Conservation (phyloP, 2,797 vertebrate genomes). For the Falco biarmicus region DNA sequence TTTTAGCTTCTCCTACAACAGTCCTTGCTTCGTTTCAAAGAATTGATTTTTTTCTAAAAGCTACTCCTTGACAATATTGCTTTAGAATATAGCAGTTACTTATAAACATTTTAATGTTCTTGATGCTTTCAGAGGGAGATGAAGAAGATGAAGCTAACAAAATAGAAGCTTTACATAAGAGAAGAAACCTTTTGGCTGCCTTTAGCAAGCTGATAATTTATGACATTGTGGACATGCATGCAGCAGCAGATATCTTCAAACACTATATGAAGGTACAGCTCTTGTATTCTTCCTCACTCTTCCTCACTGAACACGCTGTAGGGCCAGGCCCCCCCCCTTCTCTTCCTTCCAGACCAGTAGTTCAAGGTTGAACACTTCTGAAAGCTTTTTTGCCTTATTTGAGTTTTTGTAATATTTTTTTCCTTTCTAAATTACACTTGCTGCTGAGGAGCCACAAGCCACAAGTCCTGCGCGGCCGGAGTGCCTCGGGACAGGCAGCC, state of each 20-base stretch:
- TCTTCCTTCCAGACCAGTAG: background rate
- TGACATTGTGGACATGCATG: conserved; percentile 99
- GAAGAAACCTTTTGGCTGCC: conserved; percentile 95
- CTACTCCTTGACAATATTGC: background rate
- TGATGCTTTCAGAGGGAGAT: conserved; percentile 88
- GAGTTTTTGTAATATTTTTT: background rate
- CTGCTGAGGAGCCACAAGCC: background rate
- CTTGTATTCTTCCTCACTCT: background rate
- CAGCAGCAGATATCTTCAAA: conserved; percentile 99
- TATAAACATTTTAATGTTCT: background rate
- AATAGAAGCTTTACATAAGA: conserved; percentile 98
- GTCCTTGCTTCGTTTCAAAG: background rate
- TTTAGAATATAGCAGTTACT: background rate
- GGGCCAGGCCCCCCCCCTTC: background rate
- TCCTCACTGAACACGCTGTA: background rate
- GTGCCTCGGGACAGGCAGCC: background rate
- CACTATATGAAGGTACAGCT: conserved; percentile 99
- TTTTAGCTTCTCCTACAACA: background rate
- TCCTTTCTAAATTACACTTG: background rate
- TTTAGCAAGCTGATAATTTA: conserved; percentile 99
- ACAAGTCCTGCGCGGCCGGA: background rate
- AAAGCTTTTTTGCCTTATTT: background rate
- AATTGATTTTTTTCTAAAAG: background rate
- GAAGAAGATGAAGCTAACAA: conserved; percentile 99
- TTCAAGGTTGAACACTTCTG: background rate